These are phyloP conservation scores for Acanthoscelides obtectus DNA, from an alignment of 2,888 invertebrate species.

Conservation along the genomic window DNA sequence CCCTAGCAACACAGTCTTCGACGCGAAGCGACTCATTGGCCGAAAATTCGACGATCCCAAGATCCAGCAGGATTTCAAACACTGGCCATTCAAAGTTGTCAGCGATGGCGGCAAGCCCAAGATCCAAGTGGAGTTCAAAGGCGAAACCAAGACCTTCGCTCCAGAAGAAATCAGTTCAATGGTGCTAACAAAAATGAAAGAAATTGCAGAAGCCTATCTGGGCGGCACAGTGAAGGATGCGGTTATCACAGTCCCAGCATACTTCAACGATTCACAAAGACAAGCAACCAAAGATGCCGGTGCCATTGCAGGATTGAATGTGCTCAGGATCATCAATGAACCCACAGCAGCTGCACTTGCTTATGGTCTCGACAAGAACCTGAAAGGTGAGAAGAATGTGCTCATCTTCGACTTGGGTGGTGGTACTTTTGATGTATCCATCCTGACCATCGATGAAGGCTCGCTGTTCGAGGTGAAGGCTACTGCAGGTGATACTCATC, in stretches of 20 bases:
- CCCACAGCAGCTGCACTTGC: constrained; percentile 47
- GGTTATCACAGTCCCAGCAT: constrained; percentile 32
- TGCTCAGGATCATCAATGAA: constrained; percentile 77
- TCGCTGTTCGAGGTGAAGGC: constrained; percentile 81
- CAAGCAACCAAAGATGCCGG: constrained; percentile 85
- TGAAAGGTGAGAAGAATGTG: constrained; percentile 45
- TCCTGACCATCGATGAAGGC: constrained; percentile 74
- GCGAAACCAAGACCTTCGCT: constrained; percentile 59
- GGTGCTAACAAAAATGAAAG: constrained; percentile 50
- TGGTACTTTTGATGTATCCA: constrained; percentile 77
- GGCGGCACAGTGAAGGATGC: constrained; percentile 60
- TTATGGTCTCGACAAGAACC: constrained; percentile 30
- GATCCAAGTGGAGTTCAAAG: constrained; percentile 63
- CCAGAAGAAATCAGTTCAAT: constrained; percentile 70
- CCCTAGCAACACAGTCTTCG: constrained; percentile 67
- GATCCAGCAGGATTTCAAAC: constrained; percentile 75
- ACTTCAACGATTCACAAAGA: constrained; percentile 62
- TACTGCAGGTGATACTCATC: constrained; percentile 80
- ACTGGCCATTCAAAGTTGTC: constrained; percentile 77
- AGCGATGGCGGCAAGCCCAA: constrained; percentile 63
- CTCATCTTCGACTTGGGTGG: constrained; percentile 62
- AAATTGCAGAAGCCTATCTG: constrained; percentile 34
- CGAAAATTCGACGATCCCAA: constrained; percentile 69
- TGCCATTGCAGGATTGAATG: constrained; percentile 57
- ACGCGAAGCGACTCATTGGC: constrained; percentile 74